These are phyloP conservation scores for Pantherophis vulpinus DNA, from an alignment of 2,797 vertebrate species.

Conservation along the genomic window DNA sequence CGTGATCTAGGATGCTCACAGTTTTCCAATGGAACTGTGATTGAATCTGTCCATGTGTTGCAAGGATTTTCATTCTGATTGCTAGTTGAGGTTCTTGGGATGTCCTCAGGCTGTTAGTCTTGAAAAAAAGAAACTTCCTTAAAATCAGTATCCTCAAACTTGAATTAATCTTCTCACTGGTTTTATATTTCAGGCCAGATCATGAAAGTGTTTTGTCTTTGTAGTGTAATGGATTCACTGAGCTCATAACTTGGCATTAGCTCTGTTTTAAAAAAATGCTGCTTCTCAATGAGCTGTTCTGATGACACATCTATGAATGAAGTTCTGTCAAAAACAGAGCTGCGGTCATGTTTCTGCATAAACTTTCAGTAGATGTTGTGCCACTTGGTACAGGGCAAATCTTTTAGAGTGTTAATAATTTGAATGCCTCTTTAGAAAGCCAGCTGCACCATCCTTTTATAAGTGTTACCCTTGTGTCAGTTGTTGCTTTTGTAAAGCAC, in stretches of 20 bases:
- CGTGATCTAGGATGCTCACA: neutral
- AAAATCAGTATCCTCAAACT: neutral
- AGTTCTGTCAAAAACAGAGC: neutral
- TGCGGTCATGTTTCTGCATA: neutral
- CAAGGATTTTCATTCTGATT: neutral
- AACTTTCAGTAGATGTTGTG: neutral
- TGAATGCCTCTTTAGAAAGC: conserved; percentile 6
- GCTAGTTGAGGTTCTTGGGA: neutral
- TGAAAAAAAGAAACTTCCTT: neutral
- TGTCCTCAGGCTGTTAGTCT: neutral
- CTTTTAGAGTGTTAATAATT: neutral
- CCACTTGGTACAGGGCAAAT: conserved; percentile 11
- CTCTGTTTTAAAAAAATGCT: neutral
- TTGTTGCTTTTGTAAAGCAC: neutral
- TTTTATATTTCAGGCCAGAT: neutral
- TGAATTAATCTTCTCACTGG: neutral
- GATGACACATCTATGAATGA: neutral
- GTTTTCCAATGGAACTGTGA: neutral
- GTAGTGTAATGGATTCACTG: neutral
- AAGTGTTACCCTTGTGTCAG: conserved; percentile 13
- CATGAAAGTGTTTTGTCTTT: neutral
- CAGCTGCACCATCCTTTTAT: conserved; percentile 26
- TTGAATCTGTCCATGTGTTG: neutral
- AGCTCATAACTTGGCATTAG: neutral
- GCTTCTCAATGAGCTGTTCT: neutral